A percentile compares a stretch with the other conserved stretches of the same genome.
These are phyloP conservation scores for Tubulanus polymorphus DNA, from an alignment of 2,888 invertebrate species.

Conservation along the genomic window DNA sequence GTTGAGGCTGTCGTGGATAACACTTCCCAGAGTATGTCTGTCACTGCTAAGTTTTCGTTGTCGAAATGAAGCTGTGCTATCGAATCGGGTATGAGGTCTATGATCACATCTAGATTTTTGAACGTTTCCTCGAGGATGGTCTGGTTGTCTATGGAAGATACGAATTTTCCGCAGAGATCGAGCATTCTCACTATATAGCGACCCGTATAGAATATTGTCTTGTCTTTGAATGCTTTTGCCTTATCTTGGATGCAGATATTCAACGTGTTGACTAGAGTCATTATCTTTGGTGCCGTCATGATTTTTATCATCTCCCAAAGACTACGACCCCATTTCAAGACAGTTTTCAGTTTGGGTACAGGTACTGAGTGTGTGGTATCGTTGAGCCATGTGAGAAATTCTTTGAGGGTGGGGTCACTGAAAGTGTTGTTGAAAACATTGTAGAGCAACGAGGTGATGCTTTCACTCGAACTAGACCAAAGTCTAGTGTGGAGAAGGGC, in stretches of 20 bases:
- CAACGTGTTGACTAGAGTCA: not conserved
- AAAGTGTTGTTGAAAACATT: not conserved
- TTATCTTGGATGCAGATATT: not conserved
- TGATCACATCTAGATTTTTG: not conserved
- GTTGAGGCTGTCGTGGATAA: not conserved
- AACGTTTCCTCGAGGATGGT: not conserved
- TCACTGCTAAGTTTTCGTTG: not conserved
- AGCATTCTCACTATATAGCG: not conserved
- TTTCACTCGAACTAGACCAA: not conserved
- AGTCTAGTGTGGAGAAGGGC: not conserved
- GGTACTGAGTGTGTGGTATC: not conserved
- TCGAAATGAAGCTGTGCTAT: not conserved
- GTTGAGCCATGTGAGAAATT: not conserved
- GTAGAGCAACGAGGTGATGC: not conserved
- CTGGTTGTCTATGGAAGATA: not conserved
- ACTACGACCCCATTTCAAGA: not conserved
- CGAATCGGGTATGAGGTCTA: not conserved
- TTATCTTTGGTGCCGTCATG: not conserved
- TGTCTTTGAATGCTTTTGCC: not conserved
- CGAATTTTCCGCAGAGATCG: not conserved
- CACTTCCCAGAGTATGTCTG: not conserved
- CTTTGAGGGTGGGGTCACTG: not conserved
- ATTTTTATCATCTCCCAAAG: not conserved
- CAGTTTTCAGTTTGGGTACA: not conserved
- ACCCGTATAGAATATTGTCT: not conserved